These are phyloP conservation scores for Axea sp. DNA, from an alignment of 2,888 invertebrate species.

Conservation along the genomic window DNA sequence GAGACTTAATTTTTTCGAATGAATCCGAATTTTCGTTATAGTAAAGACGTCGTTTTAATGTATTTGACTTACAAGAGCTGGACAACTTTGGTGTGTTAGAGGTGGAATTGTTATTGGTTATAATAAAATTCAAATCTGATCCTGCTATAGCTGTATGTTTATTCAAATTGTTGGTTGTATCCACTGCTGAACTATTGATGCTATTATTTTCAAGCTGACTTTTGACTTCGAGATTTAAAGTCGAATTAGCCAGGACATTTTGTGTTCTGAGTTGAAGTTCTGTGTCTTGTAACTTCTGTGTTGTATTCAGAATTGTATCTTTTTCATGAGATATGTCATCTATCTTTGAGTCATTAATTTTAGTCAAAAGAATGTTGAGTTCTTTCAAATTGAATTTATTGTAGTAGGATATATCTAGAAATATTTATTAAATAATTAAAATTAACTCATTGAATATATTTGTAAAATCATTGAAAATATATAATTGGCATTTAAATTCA, in stretches of 20 bases:
- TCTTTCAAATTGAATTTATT: not conserved
- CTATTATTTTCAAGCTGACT: not conserved
- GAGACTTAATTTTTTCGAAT: not conserved
- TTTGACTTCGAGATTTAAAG: not conserved
- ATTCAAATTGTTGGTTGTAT: not conserved
- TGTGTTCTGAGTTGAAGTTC: constrained; percentile 16
- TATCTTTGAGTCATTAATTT: not conserved
- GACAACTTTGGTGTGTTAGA: constrained; percentile 16
- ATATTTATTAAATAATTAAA: no score
- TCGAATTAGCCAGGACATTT: not conserved
- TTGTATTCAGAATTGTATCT: constrained; percentile 27
- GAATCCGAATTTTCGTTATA: constrained; percentile 17
- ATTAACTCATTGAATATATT: no score
- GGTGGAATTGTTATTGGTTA: not conserved
- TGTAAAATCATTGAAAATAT: no score
- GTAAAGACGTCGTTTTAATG: constrained; percentile 21
- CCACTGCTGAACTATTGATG: no score
- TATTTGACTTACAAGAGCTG: not conserved
- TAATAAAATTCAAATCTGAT: not conserved
- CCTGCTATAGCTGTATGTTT: constrained; percentile 1
- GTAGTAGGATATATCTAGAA: no score
- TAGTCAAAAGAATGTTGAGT: not conserved
- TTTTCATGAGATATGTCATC: constrained; percentile 15
- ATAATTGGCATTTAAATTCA: no score
- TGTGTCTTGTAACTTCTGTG: constrained; percentile 20